Base-by-base conservation (phyloP, 64 coral and sea anemone genomes). In the Cladopsammia gracilis region DNA sequence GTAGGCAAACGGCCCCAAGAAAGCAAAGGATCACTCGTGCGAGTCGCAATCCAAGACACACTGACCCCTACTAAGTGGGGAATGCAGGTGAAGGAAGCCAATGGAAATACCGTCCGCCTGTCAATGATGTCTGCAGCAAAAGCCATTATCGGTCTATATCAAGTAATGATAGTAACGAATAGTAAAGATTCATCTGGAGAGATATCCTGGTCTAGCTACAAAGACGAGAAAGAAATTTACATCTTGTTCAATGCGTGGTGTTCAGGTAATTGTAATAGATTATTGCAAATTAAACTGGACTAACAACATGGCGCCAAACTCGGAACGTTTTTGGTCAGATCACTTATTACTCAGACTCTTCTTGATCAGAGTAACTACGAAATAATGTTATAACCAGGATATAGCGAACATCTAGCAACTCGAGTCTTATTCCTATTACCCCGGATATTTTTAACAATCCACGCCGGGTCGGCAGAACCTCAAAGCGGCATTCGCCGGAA, bases 171-270 rank as follows among this genome's bases (percentile, higher is more conserved):
- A 19, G 87, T 78, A 20, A 89, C 87, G 9, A 89, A 78, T 44
- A 77, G 25, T 58, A 78, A 9, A 18, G 61, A 62, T 3, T 60
- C 59, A 50, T 68, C 87, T 78, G 75, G 60, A 78, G 46, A 66
- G 19, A 75, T n/a, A 48, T 19, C 56, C 4, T 19, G 11, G 23
- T 52, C 51, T 78, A 45, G 75, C 58, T 62, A 52, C 45, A 26
- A 89, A 47, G 23, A 78, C 12, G 18, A 77, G 24, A 58, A 75
- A 66, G 24, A 20, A 7, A 20, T 89, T 34, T 75, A 43, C 15
- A 50, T 92, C 2, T 65, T 92, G 25, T 92, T 92, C 67, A 92
- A 92, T 67, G 78, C 90, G 47, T 92, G 90, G 90, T 92, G 90
- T 26, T 6, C 14, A 85, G 90, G 90, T 92, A 85, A 74, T 47